Evolutionary conservation across 2,797 vertebrate genomes (phyloP), one percentile per base, ranked within the genome.

Genomic region (Anisognathus igniventris): DNA sequence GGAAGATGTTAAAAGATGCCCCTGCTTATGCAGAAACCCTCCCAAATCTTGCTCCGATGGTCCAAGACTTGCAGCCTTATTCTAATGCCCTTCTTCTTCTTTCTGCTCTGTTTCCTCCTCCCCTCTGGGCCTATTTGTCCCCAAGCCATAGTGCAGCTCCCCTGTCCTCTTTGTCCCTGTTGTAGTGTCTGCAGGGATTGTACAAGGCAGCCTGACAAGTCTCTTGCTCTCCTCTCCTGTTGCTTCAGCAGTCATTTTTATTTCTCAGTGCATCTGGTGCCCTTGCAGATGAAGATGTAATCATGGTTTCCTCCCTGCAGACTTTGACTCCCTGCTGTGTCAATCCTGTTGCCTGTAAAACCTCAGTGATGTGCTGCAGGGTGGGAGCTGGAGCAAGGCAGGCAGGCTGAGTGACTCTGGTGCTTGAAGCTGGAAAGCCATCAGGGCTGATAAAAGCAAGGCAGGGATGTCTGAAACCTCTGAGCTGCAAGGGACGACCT

Each of bases 401-500:
- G 54, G 47, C 57, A 35, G 82, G 39, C 78, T 19, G 58, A 54
- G 47, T 85, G 87, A 73, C 51, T 91, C 70, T 4, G 35, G 40
- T 7, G 2, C 86, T 58, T 0, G 0, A 75, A 92, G 62, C 70
- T 16, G 62, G 54, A 74, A 76, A 58, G 31, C 77, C 10, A 3
- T 79, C 71, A 45, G 51, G 22, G 12, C 20, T 73, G 62, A 25
- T 72, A 50, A 84, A 88, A 81, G 23, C 44, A 93, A 79, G 15
- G n/a, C 45, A 50, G 45, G 30, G n/a, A 51, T 58, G 51, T 66
- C 51, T 85, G 60, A 78, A 73, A 61, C 35, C 12, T 39, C 30
- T 0, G 3, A 37, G 31, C 47, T 85, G 30, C 0, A 1, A 42
- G 77, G 61, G 51, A 31, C 0, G 3, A 18, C 25, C 6, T 5